Percentiles rank a stretch among this genome's conserved stretches.
phyloP scores from a whole-genome alignment of 1,140 invertebrate genomes.

The Thrips palmi region DNA sequence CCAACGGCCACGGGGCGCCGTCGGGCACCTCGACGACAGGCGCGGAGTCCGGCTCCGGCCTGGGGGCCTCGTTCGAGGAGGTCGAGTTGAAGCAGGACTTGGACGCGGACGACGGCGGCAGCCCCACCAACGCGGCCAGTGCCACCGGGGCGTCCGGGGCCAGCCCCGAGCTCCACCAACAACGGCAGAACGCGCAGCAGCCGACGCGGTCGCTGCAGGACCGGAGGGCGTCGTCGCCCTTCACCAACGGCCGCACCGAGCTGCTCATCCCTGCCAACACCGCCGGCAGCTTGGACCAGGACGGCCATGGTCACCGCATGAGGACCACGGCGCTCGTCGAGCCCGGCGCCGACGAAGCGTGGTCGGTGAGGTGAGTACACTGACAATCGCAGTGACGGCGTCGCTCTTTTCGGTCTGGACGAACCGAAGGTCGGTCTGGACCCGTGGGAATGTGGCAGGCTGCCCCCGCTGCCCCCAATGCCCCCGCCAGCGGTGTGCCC shows the following conservation, averaged over 20 bases:
- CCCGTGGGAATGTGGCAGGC: too few species aligned
- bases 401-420: too few species aligned
- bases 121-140: slow-evolving; percentile 13
- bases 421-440: too few species aligned
- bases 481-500: too few species aligned
- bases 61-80: slow-evolving; percentile 13
- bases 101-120: slow-evolving; percentile 13
- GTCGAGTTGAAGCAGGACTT: slow-evolving; percentile 20
- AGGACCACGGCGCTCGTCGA: slow-evolving; percentile 33
- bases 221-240: slow-evolving; percentile 35
- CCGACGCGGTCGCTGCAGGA: too few species aligned
- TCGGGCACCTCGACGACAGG: too few species aligned
- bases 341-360: slow-evolving; percentile 28
- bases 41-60: slow-evolving; percentile 6
- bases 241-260: slow-evolving; percentile 52
- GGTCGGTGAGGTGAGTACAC: slow-evolving; percentile 27
- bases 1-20: too few species aligned
- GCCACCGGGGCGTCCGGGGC: slow-evolving; percentile 8
- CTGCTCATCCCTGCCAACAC: too few species aligned
- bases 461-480: too few species aligned
- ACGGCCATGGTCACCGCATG: slow-evolving; percentile 31
- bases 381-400: too few species aligned
- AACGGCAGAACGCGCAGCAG: background rate
- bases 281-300: too few species aligned
- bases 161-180: background rate